phyloP scores from a whole-genome alignment of 2,797 vertebrate genomes.

The Myiotriccus ornatus region DNA sequence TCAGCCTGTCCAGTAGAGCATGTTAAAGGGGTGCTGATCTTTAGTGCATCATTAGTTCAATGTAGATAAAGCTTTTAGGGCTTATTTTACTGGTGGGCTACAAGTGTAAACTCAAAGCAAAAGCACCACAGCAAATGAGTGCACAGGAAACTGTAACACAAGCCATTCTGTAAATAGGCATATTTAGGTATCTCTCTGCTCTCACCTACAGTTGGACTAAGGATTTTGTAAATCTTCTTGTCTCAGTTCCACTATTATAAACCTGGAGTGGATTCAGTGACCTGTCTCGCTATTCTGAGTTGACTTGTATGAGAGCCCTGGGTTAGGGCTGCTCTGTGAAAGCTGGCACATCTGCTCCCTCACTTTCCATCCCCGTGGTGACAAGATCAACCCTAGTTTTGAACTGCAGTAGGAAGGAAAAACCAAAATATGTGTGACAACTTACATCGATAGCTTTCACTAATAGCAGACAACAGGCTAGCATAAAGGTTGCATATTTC shows the following conservation, averaged over 20 bases:
- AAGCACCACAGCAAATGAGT: background rate
- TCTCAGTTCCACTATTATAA: background rate
- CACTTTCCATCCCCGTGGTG: accelerated
- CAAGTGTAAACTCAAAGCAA: background rate
- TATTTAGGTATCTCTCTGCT: background rate
- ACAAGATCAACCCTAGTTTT: background rate
- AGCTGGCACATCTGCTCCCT: background rate
- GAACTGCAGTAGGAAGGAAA: background rate
- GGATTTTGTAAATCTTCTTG: background rate
- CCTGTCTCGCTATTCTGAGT: background rate
- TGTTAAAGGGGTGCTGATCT: constrained; percentile 15
- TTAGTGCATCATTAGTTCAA: constrained; percentile 4
- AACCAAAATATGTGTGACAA: background rate
- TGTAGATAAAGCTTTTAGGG: constrained; percentile 19
- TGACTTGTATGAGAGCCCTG: background rate
- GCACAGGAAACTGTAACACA: background rate
- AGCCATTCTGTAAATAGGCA: background rate
- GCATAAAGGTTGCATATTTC: background rate
- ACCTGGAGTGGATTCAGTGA: background rate
- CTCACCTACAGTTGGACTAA: background rate
- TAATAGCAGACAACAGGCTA: background rate
- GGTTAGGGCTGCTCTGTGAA: background rate
- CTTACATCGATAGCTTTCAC: background rate
- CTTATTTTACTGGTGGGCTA: constrained; percentile 24
- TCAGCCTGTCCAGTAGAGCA: constrained; percentile 12